phyloP scores from a whole-genome alignment of 2,797 vertebrate genomes.

The Dendrocincla fuliginosa region DNA sequence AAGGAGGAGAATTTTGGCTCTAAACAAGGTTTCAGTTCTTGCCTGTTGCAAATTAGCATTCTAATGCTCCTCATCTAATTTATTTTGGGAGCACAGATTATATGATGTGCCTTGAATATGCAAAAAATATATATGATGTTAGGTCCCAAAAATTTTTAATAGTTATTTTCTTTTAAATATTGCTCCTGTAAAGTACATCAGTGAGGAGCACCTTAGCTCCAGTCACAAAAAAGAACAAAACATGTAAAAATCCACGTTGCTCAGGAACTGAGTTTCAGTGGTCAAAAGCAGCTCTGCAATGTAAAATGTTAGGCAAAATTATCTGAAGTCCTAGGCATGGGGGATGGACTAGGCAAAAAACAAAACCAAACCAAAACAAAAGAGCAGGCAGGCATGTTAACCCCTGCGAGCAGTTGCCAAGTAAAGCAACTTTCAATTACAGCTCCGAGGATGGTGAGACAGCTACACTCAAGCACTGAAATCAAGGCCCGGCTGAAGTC shows the following conservation, averaged over 20 bases:
- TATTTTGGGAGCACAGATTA: neutral
- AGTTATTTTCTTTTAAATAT: neutral
- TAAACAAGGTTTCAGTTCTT: neutral
- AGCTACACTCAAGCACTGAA: constrained; percentile 5
- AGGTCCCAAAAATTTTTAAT: neutral
- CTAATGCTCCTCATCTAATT: neutral
- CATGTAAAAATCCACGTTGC: neutral
- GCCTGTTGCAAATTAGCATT: neutral
- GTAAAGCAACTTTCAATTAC: constrained; percentile 44
- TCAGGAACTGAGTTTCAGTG: neutral
- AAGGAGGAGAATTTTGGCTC: neutral
- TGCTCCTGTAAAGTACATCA: neutral
- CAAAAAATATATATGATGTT: neutral
- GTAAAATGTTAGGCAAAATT: neutral
- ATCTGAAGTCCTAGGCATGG: neutral
- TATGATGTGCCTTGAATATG: neutral
- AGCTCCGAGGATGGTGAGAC: neutral
- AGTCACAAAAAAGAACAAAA: neutral
- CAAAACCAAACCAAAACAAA: neutral
- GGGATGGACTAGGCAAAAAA: neutral
- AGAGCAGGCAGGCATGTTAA: constrained; percentile 3
- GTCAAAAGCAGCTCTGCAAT: neutral
- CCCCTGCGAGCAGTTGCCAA: neutral
- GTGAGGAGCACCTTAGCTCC: neutral
- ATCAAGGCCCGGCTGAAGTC: constrained; percentile 18